phyloP scores from a whole-genome alignment of 2,797 vertebrate species.

The Hypotaenidia philippensis region DNA sequence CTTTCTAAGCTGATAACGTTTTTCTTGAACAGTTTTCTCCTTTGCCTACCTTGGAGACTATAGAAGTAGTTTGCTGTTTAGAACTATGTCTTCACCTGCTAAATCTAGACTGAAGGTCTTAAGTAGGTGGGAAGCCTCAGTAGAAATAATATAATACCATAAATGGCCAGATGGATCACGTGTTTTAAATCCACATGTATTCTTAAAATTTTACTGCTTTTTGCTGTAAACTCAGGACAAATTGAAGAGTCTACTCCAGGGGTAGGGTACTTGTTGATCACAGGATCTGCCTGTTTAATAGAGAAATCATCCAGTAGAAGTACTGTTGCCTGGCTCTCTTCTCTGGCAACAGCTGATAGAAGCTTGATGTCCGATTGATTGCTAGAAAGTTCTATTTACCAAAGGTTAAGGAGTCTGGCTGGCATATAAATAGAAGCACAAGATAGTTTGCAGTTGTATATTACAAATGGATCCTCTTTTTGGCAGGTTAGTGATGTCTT shows the following conservation, averaged over 20 bases:
- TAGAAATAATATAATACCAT: not conserved
- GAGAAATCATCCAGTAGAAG: not conserved
- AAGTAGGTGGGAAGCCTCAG: not conserved
- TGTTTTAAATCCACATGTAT: not conserved
- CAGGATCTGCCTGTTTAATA: not conserved
- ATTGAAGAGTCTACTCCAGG: not conserved
- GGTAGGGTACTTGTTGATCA: not conserved
- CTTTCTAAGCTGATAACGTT: constrained; percentile 13
- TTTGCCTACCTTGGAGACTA: constrained; percentile 22
- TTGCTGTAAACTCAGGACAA: constrained; percentile 14
- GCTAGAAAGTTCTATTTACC: constrained; percentile 11
- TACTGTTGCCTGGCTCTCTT: not conserved
- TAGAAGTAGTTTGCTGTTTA: not conserved
- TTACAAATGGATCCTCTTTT: not conserved
- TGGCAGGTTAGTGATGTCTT: not conserved
- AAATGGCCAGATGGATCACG: not conserved
- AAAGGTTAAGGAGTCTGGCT: constrained; percentile 13
- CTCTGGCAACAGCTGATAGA: not conserved
- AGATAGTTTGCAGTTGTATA: not conserved
- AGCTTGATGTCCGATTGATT: not conserved
- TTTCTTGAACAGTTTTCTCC: constrained; percentile 30
- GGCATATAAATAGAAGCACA: constrained; percentile 37
- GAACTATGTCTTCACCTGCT: not conserved
- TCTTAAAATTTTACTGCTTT: constrained; percentile 20
- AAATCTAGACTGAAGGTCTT: not conserved